phyloP scores from a whole-genome alignment of 2,113 vertebrate genomes.

The Jacana jacana region DNA sequence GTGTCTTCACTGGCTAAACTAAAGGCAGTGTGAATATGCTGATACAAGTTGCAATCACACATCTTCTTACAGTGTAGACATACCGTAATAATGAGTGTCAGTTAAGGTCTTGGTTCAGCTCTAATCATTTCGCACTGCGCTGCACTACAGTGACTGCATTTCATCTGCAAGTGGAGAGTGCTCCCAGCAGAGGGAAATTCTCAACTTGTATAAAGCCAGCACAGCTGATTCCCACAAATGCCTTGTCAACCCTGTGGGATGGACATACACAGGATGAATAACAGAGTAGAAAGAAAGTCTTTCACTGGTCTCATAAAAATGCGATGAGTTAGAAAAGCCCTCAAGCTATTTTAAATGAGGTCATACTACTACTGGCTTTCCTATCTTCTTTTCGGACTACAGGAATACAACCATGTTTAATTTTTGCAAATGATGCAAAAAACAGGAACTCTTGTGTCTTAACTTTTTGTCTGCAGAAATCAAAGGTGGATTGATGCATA shows the following conservation, averaged over 20 bases:
- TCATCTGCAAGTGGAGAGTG: slow-evolving; percentile 23
- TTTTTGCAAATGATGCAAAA: not conserved
- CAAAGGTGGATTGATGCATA: not conserved
- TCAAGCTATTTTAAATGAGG: slow-evolving; percentile 40
- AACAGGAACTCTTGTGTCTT: not conserved
- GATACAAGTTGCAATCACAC: slow-evolving; percentile 39
- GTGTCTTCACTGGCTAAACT: not conserved
- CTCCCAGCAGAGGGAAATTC: slow-evolving; percentile 39
- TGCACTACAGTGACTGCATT: not conserved
- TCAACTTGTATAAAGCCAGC: not conserved
- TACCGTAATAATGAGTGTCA: slow-evolving; percentile 40
- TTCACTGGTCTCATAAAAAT: slow-evolving; percentile 7
- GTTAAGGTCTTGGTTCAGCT: slow-evolving; percentile 32
- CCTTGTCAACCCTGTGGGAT: slow-evolving; percentile 32
- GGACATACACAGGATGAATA: slow-evolving; percentile 5
- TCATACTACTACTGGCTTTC: not conserved
- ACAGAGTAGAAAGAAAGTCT: not conserved
- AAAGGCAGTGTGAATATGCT: slow-evolving; percentile 21
- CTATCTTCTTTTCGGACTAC: not conserved
- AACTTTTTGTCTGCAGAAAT: not conserved
- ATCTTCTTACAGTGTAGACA: not conserved
- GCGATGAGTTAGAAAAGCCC: not conserved
- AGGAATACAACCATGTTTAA: not conserved
- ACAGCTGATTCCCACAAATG: slow-evolving; percentile 24
- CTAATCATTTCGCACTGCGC: slow-evolving; percentile 44